Evolutionary conservation across 23 tunicate genomes (phyloP).

Genomic region (Pegea sp.): DNA sequence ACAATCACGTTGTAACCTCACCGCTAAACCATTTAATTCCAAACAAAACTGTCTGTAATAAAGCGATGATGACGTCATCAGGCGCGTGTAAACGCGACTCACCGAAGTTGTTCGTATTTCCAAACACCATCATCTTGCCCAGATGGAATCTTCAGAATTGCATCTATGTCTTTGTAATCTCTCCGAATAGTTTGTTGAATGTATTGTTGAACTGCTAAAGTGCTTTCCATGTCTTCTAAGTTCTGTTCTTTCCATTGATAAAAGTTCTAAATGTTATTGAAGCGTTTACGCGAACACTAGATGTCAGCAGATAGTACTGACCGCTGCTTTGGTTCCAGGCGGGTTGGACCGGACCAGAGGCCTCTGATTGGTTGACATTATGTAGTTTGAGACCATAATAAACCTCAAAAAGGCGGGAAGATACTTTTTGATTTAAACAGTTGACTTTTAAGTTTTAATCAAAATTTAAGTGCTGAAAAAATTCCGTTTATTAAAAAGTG

Average conservation of each 20-base stretch:
- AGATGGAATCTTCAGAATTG: slow-evolving; percentile 39
- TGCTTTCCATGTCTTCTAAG: slow-evolving; percentile 90
- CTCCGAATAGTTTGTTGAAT: slow-evolving; percentile 79
- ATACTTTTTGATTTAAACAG: too few species aligned
- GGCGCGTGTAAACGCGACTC: background rate
- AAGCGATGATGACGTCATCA: background rate
- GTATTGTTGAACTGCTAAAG: slow-evolving; percentile 70
- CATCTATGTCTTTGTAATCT: slow-evolving; percentile 39
- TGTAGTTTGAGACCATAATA: too few species aligned
- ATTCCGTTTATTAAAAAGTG: too few species aligned
- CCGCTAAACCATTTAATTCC: slow-evolving; percentile 81
- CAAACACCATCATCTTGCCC: slow-evolving; percentile 99
- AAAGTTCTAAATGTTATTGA: slow-evolving; percentile 64
- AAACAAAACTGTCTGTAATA: slow-evolving; percentile 74
- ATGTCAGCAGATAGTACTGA: background rate
- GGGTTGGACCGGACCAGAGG: background rate
- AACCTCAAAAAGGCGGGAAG: too few species aligned
- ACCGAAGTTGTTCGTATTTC: slow-evolving; percentile 98
- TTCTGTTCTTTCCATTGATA: slow-evolving; percentile 84
- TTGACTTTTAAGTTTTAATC: too few species aligned
- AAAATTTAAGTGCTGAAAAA: too few species aligned
- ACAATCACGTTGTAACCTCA: slow-evolving; percentile 68
- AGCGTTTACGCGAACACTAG: too few species aligned
- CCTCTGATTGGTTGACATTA: slow-evolving; percentile 10
- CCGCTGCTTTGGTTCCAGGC: background rate